Conservation (phyloP, 2,113 vertebrate species). For the Aldabrachelys gigantea region DNA sequence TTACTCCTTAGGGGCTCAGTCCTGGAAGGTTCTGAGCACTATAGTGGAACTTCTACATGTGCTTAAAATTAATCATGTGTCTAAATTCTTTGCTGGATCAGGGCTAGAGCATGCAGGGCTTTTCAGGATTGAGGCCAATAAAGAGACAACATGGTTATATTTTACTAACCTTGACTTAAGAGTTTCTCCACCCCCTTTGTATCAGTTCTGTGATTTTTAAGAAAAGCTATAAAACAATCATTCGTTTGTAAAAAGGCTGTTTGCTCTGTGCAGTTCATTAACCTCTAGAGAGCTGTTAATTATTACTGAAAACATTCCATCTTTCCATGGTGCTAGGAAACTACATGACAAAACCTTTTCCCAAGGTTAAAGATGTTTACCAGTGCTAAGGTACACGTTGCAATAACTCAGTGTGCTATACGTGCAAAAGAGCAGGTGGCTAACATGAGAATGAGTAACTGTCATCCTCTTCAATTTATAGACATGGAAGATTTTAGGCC, state of each 20-base stretch:
- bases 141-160: background rate
- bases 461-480: background rate
- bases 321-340: constrained; percentile 6
- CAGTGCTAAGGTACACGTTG: background rate
- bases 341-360: constrained; percentile 1
- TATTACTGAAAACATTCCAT: constrained; percentile 4
- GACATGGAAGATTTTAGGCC: background rate
- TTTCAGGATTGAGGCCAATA: background rate
- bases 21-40: background rate
- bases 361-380: constrained; percentile 26
- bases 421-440: background rate
- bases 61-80: background rate
- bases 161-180: background rate
- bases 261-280: background rate
- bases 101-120: too few relatives aligned
- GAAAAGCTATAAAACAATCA: background rate
- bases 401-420: background rate
- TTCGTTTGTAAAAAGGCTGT: background rate
- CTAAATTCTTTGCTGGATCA: background rate
- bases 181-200: background rate
- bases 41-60: background rate
- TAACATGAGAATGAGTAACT: background rate
- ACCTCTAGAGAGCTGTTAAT: background rate
- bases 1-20: background rate
- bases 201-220: background rate